Evolutionary conservation across 2,113 vertebrate species (phyloP).

Genomic region (Toxotes jaculatrix): DNA sequence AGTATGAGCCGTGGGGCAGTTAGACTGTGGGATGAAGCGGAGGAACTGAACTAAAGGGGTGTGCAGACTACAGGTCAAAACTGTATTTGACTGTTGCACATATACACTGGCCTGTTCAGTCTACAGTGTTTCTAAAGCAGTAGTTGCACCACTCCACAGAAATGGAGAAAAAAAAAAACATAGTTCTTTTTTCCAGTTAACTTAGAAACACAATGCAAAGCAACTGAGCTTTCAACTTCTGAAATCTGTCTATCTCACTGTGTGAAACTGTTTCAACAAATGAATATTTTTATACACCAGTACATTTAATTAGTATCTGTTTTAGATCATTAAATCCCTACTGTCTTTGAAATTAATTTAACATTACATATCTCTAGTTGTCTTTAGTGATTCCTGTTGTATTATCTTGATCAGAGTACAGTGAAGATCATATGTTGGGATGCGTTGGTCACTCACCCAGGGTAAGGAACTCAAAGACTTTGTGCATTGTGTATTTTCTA

Average conservation of each 20-base stretch:
- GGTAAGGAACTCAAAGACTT: constrained; percentile 92
- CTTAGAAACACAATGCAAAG: too few species aligned
- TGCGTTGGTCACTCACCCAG: constrained; percentile 85
- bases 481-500: constrained; percentile 92
- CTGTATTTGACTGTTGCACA: constrained; percentile 1
- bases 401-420: constrained; percentile 20
- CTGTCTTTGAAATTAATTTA: neutral
- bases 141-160: too few species aligned
- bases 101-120: neutral
- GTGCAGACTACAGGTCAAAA: neutral
- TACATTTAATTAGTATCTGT: too few species aligned
- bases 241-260: neutral
- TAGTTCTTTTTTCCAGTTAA: neutral
- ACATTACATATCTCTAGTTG: neutral
- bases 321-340: neutral
- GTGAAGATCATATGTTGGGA: neutral
- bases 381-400: neutral
- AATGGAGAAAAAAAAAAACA: neutral
- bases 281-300: neutral
- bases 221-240: too few species aligned
- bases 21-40: constrained; percentile 22
- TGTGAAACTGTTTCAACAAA: neutral
- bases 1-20: constrained; percentile 48
- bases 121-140: too few species aligned
- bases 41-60: neutral